Conservation (phyloP, 2,113 vertebrate species). For the Aleadryas rufinucha region DNA sequence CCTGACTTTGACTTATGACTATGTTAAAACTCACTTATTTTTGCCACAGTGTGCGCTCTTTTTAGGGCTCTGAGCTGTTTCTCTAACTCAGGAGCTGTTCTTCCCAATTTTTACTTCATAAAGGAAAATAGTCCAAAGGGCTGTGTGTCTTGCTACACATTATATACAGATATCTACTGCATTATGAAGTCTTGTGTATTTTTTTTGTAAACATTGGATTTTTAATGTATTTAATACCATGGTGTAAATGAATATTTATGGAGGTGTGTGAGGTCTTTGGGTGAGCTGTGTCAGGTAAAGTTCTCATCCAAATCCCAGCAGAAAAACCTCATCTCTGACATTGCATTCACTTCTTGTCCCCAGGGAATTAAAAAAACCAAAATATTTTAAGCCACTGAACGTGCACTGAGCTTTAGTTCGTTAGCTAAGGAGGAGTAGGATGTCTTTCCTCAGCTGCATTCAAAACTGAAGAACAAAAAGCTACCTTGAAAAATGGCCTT, state of each 20-base stretch:
- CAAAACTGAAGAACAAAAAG: conserved; percentile 46
- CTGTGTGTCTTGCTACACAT: background rate
- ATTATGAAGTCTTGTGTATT: background rate
- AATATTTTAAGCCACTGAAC: background rate
- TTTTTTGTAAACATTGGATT: background rate
- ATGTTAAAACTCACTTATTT: background rate
- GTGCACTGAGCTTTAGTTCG: background rate
- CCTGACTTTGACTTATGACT: background rate
- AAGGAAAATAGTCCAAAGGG: background rate
- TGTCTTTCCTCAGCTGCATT: conserved; percentile 8
- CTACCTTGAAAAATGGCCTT: conserved; percentile 54
- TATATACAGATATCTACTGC: background rate
- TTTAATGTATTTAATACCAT: background rate
- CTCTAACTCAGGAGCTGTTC: background rate
- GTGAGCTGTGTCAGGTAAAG: background rate
- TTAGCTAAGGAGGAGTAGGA: background rate
- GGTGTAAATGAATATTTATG: background rate
- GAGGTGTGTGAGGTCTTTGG: background rate
- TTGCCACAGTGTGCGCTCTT: background rate
- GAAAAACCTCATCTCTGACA: background rate
- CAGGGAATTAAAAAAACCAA: background rate
- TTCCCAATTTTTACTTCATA: background rate
- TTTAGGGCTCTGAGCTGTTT: background rate
- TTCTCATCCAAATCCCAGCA: background rate
- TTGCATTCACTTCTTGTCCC: background rate